These are phyloP conservation scores for Lycodopsis pacificus DNA, from an alignment of 2,797 vertebrate species.

Conservation along the genomic window DNA sequence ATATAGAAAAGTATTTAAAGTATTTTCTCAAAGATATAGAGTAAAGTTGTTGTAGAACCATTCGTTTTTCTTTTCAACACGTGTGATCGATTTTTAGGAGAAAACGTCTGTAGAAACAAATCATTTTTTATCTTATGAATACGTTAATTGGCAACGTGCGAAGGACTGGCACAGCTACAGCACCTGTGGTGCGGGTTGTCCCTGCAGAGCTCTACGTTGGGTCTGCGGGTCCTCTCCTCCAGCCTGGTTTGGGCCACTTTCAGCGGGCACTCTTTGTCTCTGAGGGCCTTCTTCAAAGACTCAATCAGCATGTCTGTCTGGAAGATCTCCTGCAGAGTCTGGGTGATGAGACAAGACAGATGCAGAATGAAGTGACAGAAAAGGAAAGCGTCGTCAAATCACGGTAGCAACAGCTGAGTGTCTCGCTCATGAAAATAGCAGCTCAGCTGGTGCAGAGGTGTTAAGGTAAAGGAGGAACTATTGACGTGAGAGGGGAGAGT, in stretches of 20 bases:
- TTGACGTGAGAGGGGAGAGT: background rate
- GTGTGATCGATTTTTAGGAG: background rate
- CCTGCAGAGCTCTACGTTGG: constrained; percentile 92
- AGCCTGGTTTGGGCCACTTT: constrained; percentile 95
- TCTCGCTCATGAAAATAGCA: background rate
- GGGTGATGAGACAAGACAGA: background rate
- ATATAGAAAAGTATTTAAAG: background rate
- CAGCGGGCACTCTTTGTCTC: constrained; percentile 88
- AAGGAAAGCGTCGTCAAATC: background rate
- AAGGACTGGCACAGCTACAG: constrained; percentile 7
- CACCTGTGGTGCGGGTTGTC: constrained; percentile 91
- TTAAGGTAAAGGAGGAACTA: background rate
- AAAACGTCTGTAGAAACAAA: background rate
- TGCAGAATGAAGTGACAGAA: background rate
- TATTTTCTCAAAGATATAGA: background rate
- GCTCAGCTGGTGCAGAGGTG: background rate
- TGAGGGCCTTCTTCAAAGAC: constrained; percentile 88
- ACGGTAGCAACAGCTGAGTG: background rate
- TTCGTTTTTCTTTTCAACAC: no score
- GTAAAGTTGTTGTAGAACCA: background rate
- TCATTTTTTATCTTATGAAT: background rate
- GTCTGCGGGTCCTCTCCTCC: constrained; percentile 90
- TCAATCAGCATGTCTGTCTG: constrained; percentile 92
- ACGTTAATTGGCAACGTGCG: background rate
- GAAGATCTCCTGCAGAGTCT: constrained; percentile 96